Conservation (phyloP, 2,888 invertebrate species). For the Drosophila basisetae region DNA sequence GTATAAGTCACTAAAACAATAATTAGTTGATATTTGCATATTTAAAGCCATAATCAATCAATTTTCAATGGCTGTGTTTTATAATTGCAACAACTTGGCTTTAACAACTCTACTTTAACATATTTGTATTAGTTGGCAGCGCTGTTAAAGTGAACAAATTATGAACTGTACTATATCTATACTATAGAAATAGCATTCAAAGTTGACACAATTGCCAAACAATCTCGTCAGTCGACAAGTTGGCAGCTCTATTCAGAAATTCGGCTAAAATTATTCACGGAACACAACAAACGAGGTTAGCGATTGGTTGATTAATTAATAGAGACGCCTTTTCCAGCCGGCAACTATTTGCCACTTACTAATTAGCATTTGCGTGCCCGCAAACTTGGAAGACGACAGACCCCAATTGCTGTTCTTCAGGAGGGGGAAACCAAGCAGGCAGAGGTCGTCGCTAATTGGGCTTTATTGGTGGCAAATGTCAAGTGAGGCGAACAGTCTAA, state of each 20-base stretch:
- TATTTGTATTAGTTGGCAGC: neutral
- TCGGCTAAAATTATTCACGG: neutral
- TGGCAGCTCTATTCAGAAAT: neutral
- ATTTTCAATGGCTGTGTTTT: neutral
- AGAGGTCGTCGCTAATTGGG: constrained; percentile 61
- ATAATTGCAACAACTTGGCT: neutral
- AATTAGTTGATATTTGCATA: neutral
- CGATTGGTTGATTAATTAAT: constrained; percentile 51
- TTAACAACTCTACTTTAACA: neutral
- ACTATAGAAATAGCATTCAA: neutral
- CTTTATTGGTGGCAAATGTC: constrained; percentile 76
- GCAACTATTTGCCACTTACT: constrained; percentile 73
- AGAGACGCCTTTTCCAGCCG: constrained; percentile 35
- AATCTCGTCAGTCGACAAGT: constrained; percentile 1
- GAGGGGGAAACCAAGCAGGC: neutral
- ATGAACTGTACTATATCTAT: neutral
- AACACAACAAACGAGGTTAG: constrained; percentile 2
- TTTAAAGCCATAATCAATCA: neutral
- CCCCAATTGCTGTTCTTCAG: constrained; percentile 13
- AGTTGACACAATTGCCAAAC: neutral
- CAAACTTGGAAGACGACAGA: constrained; percentile 41
- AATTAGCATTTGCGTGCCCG: constrained; percentile 73
- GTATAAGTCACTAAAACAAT: neutral
- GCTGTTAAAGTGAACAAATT: neutral
- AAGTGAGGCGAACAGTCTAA: constrained; percentile 54